Conservation (phyloP, 2,113 vertebrate species). For the Naja naja region DNA sequence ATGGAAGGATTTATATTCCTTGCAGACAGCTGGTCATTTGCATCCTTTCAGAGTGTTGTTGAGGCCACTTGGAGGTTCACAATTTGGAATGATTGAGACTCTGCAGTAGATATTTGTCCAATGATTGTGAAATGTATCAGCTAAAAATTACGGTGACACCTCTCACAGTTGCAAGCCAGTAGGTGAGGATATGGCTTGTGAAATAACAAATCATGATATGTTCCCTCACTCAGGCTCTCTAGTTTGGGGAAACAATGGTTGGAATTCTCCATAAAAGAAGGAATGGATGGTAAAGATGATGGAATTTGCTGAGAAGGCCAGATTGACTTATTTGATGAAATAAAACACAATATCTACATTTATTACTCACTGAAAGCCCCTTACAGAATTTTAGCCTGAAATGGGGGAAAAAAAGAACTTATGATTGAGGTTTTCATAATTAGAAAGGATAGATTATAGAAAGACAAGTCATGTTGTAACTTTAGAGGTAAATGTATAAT, state of each 20-base stretch:
- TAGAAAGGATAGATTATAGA: neutral
- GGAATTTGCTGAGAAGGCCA: neutral
- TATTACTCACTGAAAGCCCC: neutral
- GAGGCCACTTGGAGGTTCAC: no score
- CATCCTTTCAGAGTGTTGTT: no score
- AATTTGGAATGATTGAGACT: neutral
- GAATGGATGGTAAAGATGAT: neutral
- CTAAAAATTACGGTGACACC: neutral
- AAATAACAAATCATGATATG: no score
- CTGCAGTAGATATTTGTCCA: neutral
- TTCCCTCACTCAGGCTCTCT: neutral
- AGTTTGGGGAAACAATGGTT: neutral
- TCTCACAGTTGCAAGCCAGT: neutral
- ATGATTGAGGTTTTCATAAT: neutral
- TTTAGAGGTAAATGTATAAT: neutral
- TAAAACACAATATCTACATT: neutral
- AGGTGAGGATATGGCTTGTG: neutral
- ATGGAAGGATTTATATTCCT: no score
- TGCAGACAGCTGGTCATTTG: no score
- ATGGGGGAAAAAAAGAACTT: fast-evolving
- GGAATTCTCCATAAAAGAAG: neutral
- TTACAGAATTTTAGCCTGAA: neutral
- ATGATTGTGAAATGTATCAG: neutral
- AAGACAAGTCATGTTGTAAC: neutral
- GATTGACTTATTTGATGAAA: neutral